phyloP scores from a whole-genome alignment of 2,797 vertebrate species.

The Cercopithecus diana region DNA sequence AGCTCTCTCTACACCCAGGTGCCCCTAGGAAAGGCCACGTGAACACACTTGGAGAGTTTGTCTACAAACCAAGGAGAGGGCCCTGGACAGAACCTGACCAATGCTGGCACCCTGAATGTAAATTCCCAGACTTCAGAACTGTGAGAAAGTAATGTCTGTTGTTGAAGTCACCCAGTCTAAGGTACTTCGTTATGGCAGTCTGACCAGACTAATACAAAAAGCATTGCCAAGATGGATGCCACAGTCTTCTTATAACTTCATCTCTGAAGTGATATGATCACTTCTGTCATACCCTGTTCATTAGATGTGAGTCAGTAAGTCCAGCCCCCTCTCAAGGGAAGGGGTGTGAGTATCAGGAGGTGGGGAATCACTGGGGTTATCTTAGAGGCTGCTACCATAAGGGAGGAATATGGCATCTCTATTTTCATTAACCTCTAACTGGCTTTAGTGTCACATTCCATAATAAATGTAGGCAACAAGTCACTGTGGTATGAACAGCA shows the following conservation, averaged over 20 bases:
- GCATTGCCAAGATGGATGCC: too few species aligned
- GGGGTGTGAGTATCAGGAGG: not conserved
- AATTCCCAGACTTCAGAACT: not conserved
- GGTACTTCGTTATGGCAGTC: not conserved
- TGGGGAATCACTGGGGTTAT: not conserved
- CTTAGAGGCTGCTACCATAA: not conserved
- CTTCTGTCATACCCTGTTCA: not conserved
- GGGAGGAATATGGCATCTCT: not conserved
- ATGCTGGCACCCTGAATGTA: not conserved
- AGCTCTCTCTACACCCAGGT: not conserved
- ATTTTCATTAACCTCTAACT: not conserved
- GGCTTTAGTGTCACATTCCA: not conserved
- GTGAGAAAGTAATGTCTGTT: not conserved
- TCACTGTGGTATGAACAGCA: not conserved
- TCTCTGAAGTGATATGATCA: not conserved
- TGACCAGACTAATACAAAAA: not conserved
- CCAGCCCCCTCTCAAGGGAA: not conserved
- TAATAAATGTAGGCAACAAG: not conserved
- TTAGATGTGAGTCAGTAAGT: not conserved
- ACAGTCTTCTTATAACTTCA: not conserved
- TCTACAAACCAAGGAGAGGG: not conserved
- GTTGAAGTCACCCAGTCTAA: not conserved
- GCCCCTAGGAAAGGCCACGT: not conserved
- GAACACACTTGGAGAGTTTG: not conserved
- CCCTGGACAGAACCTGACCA: not conserved